Evolutionary conservation across 2,797 vertebrate species (phyloP).

Genomic region (Capromys pilorides): DNA sequence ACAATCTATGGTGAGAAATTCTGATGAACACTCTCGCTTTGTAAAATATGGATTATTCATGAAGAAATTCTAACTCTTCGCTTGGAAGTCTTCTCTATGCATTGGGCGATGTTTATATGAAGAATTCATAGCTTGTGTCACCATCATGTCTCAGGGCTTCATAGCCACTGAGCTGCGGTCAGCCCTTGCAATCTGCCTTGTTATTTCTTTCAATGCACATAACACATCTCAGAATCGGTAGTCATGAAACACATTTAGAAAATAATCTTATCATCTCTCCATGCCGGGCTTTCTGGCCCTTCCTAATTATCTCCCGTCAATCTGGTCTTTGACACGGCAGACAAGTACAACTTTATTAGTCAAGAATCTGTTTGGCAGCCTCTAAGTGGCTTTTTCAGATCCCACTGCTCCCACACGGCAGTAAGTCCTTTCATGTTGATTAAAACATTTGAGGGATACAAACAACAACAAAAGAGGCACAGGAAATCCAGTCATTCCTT

Average conservation of each 20-base stretch:
- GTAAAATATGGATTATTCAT: background rate
- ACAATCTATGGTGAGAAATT: background rate
- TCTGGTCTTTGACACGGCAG: constrained; percentile 79
- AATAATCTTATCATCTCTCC: constrained; percentile 67
- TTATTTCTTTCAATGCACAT: constrained; percentile 38
- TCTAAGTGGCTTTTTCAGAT: constrained; percentile 81
- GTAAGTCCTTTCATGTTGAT: constrained; percentile 81
- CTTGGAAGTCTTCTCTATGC: constrained; percentile 21
- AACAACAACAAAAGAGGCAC: constrained; percentile 83
- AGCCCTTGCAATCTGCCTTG: constrained; percentile 31
- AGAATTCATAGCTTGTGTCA: background rate
- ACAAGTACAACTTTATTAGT: constrained; percentile 84
- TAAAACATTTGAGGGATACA: constrained; percentile 81
- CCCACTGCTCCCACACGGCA: constrained; percentile 75
- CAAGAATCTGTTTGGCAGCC: constrained; percentile 77
- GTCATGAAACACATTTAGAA: background rate
- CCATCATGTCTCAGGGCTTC: constrained; percentile 15
- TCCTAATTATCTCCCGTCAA: constrained; percentile 82
- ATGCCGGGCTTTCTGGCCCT: constrained; percentile 47
- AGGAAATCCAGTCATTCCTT: constrained; percentile 82
- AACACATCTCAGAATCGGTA: constrained; percentile 46
- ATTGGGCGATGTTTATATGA: background rate
- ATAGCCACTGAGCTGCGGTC: background rate
- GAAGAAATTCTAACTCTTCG: background rate
- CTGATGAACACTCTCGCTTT: background rate